Conservation (phyloP, 2,113 vertebrate genomes). For the Ptychochromis oligacanthus region DNA sequence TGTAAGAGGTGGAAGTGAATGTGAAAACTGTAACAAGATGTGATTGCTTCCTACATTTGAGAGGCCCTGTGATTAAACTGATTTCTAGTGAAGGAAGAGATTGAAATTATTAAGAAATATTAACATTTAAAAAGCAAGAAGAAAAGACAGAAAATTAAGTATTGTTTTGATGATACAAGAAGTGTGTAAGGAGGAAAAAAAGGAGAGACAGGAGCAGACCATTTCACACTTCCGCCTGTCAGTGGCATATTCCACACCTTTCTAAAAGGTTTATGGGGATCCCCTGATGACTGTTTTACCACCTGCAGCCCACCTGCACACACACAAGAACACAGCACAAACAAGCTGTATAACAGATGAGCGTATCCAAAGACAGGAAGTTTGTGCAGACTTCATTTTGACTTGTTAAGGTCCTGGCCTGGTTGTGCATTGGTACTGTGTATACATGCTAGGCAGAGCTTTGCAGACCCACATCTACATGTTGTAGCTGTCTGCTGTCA, state of each 20-base stretch:
- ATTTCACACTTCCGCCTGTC: conserved; percentile 8
- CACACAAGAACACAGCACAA: conserved; percentile 6
- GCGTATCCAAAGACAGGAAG: conserved; percentile 32
- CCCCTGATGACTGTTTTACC: conserved; percentile 26
- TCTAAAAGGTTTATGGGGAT: conserved; percentile 47
- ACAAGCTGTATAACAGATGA: conserved; percentile 17
- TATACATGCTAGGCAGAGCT: not conserved
- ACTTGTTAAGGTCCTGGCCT: not conserved
- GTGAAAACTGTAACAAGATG: not conserved
- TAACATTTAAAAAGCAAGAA: not conserved
- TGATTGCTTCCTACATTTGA: not conserved
- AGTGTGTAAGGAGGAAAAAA: not conserved
- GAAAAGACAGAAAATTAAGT: not conserved
- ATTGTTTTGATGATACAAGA: not conserved
- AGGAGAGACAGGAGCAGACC: not conserved
- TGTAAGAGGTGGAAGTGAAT: not conserved
- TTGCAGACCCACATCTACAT: not conserved
- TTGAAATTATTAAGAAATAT: not conserved
- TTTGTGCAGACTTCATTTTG: not conserved
- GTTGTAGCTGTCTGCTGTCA: not conserved
- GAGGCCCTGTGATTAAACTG: not conserved
- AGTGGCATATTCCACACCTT: conserved; percentile 48
- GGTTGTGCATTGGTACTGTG: too few relatives aligned
- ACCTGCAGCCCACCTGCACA: conserved; percentile 21
- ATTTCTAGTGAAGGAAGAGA: not conserved